These are phyloP conservation scores for Bellardia bayeri DNA, from an alignment of 2,888 invertebrate genomes.

Conservation along the genomic window DNA sequence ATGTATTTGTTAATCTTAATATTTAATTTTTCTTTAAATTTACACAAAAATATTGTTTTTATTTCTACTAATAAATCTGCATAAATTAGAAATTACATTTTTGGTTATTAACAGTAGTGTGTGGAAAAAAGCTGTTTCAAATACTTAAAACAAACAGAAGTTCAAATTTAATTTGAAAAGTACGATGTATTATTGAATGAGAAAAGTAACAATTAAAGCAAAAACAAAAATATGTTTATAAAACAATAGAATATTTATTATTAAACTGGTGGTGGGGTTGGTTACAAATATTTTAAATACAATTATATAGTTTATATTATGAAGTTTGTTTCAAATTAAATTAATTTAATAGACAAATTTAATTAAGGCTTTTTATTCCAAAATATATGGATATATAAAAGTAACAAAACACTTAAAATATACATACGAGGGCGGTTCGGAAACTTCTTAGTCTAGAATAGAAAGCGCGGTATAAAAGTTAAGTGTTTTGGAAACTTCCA, in stretches of 20 bases:
- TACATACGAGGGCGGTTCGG: no score
- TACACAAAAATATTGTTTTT: not conserved
- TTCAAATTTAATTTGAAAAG: slow-evolving; percentile 41
- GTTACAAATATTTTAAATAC: slow-evolving; percentile 1
- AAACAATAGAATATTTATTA: slow-evolving; percentile 17
- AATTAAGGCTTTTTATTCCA: not conserved
- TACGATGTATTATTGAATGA: slow-evolving; percentile 20
- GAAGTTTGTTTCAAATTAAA: not conserved
- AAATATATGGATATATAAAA: not conserved
- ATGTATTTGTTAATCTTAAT: slow-evolving; percentile 6
- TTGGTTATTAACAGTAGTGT: slow-evolving; percentile 16
- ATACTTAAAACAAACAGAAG: not conserved
- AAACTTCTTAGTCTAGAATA: no score
- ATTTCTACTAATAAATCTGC: slow-evolving; percentile 20
- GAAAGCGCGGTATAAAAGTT: no score
- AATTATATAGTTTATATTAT: not conserved
- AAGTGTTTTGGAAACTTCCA: no score
- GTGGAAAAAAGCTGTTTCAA: slow-evolving; percentile 12
- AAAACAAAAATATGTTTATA: not conserved
- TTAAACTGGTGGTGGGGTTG: slow-evolving; percentile 20
- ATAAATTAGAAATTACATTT: slow-evolving; percentile 32
- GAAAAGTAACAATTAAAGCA: slow-evolving; percentile 19
- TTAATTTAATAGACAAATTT: not conserved
- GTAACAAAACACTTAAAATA: no score
- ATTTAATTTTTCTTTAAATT: slow-evolving; percentile 11